Evolutionary conservation across 2,113 vertebrate genomes (phyloP).

Genomic region (Boulengeromyrus knoepffleri): DNA sequence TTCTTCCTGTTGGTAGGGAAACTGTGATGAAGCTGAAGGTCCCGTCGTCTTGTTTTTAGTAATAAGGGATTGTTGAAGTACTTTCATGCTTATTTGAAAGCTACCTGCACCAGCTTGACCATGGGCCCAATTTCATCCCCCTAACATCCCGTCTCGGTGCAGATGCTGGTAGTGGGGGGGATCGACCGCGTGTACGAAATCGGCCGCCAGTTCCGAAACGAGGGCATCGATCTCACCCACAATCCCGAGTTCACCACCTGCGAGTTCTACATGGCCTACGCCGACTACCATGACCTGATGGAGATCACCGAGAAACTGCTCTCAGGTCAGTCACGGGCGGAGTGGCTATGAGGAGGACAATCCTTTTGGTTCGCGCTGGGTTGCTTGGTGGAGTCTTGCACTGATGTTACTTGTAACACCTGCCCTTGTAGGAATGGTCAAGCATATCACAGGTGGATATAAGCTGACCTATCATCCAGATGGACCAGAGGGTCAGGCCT

Average conservation of each 20-base stretch:
- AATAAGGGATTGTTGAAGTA: not conserved
- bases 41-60: not conserved
- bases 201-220: slow-evolving; percentile 94
- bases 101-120: not conserved
- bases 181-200: slow-evolving; percentile 93
- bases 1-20: not conserved
- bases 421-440: slow-evolving; percentile 81
- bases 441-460: slow-evolving; percentile 79
- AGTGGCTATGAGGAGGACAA: not conserved
- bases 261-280: slow-evolving; percentile 98
- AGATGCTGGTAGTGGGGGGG: slow-evolving; percentile 97
- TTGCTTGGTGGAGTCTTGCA: not conserved
- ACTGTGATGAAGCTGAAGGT: not conserved
- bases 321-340: slow-evolving; percentile 64
- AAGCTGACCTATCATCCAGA: slow-evolving; percentile 89
- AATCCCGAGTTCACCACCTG: slow-evolving; percentile 98
- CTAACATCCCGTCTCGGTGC: not conserved
- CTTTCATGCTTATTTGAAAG: not conserved
- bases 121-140: not conserved
- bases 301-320: slow-evolving; percentile 91
- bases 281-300: slow-evolving; percentile 93
- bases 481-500: slow-evolving; percentile 76
- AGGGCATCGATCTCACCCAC: slow-evolving; percentile 96
- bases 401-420: not conserved
- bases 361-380: not conserved